A percentile compares a stretch with the other conserved stretches of the same genome.
phyloP scores from a whole-genome alignment of 2,888 invertebrate genomes.

The Atethmia centrago region DNA sequence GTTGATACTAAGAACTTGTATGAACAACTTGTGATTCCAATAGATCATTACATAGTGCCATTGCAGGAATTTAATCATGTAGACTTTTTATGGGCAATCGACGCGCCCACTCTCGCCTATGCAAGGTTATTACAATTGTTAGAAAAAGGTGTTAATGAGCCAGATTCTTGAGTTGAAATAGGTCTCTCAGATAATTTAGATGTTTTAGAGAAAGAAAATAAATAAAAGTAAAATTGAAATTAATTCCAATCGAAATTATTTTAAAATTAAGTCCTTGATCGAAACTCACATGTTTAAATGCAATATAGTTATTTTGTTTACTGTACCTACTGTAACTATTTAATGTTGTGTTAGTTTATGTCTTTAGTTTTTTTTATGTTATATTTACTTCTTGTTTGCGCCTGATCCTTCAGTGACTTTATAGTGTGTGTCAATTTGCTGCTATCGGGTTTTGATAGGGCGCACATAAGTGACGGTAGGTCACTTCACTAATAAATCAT shows the following conservation, averaged over 20 bases:
- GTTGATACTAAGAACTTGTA: constrained; percentile 91
- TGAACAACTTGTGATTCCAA: constrained; percentile 87
- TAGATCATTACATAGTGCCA: constrained; percentile 91
- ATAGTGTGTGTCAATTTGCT: no score
- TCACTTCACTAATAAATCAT: no score
- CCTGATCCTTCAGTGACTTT: no score
- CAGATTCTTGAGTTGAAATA: background rate
- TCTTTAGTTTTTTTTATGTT: no score
- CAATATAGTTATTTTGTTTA: background rate
- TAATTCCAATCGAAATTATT: no score
- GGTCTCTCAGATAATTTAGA: constrained; percentile 7
- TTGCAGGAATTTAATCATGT: constrained; percentile 93
- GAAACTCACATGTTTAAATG: no score
- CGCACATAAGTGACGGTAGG: no score
- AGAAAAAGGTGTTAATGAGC: constrained; percentile 75
- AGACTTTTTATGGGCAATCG: constrained; percentile 93
- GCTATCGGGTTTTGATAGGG: no score
- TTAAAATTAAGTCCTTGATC: no score
- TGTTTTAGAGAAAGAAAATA: background rate
- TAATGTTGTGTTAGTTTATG: no score
- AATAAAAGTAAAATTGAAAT: no score
- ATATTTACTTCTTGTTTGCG: no score
- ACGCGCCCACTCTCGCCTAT: constrained; percentile 92
- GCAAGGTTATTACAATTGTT: constrained; percentile 85
- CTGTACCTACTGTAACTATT: background rate